Conservation (phyloP, 2,797 vertebrate species). For the Denticeps clupeoides region DNA sequence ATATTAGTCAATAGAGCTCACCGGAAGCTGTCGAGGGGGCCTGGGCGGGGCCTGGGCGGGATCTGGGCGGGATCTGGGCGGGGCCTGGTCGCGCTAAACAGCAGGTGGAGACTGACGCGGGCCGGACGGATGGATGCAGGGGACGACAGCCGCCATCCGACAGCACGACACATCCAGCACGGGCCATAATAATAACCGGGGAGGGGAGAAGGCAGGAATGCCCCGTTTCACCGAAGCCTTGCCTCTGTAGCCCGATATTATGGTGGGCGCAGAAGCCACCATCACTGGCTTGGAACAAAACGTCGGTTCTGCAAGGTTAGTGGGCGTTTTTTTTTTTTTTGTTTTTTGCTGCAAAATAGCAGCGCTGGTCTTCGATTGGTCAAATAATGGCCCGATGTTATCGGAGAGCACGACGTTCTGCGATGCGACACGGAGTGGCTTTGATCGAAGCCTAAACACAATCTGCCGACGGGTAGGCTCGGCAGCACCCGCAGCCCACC, state of each 20-base stretch:
- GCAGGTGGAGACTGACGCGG: conserved; percentile 30
- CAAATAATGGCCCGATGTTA: no score
- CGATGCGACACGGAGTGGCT: no score
- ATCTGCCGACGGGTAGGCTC: no score
- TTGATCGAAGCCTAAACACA: no score
- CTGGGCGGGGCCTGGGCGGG: conserved; percentile 28
- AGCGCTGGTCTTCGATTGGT: no score
- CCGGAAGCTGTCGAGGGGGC: no score
- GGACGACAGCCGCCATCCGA: conserved; percentile 1
- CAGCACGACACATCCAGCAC: no score
- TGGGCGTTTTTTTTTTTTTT: conserved; percentile 14
- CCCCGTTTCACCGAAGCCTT: conserved; percentile 40
- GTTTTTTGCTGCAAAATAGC: no score
- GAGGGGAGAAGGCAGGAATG: conserved; percentile 29
- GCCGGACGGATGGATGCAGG: neutral
- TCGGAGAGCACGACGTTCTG: no score
- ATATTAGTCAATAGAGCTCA: no score
- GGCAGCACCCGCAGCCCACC: no score
- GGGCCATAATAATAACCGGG: neutral
- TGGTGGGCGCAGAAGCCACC: conserved; percentile 40
- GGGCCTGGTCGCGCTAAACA: conserved; percentile 17
- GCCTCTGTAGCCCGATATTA: conserved; percentile 44
- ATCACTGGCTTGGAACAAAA: conserved; percentile 48
- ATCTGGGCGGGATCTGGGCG: no score
- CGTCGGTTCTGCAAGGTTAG: conserved; percentile 48